Conservation (phyloP, 2,113 vertebrate species). For the Crotophaga sulcirostris region DNA sequence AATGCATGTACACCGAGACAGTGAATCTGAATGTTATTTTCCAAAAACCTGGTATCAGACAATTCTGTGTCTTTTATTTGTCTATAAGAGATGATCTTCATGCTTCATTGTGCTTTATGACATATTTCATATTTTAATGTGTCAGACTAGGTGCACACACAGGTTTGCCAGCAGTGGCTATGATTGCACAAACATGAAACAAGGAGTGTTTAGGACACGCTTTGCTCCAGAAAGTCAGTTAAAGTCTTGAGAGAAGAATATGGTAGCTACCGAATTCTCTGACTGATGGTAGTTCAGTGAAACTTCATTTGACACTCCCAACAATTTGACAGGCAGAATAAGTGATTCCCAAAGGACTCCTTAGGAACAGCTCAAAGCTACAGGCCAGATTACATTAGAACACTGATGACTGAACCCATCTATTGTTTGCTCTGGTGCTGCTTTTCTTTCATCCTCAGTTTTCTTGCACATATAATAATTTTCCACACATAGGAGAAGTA, state of each 20-base stretch:
- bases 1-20: fast-evolving
- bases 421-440: not conserved
- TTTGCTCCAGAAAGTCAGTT: not conserved
- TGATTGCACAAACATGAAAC: not conserved
- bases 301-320: not conserved
- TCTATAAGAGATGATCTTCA: not conserved
- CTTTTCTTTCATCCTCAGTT: not conserved
- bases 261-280: not conserved
- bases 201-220: not conserved
- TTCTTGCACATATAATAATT: not conserved
- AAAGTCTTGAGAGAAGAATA: not conserved
- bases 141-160: not conserved
- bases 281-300: not conserved
- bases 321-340: not conserved
- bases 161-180: not conserved
- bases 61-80: not conserved
- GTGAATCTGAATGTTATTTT: not conserved
- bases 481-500: not conserved
- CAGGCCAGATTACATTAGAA: not conserved
- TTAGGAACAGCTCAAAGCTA: not conserved
- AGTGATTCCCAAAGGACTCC: not conserved
- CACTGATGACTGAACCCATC: not conserved
- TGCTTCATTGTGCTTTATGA: not conserved
- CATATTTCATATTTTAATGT: not conserved
- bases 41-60: not conserved